Evolutionary conservation across 2,113 vertebrate species (phyloP), one percentile per base, ranked within the genome.

Genomic region (Chionis minor): DNA sequence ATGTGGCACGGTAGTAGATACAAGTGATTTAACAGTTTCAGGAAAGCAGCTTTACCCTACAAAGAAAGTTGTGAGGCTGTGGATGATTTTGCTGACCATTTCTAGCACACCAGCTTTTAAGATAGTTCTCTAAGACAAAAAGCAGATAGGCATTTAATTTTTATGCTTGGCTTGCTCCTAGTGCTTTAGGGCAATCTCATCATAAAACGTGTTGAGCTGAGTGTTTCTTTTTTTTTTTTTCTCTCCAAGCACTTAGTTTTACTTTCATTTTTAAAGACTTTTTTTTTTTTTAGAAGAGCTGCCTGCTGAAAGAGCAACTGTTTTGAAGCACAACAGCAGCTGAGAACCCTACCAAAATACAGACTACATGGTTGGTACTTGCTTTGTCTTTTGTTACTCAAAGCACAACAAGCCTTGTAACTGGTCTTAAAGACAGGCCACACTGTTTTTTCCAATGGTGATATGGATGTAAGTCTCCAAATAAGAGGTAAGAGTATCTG

Each of bases 401-500:
- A 52, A 66, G 24, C 12, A 17, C 16, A 86, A 70, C 2, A 28
- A 87, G 23, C 4, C 26, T n/a, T 52, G 21, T 8, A 65, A 58
- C 10, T 42, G 4, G 22, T 72, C 38, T 15, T 44, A 21, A 44
- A 61, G 33, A 20, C 49, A 73, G 17, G 22, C 8, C 38, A 74
- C 0, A 32, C 14, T 6, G 6, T 10, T 84, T 45, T 38, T 71
- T 71, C 40, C 49, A 81, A 4, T 6, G 4, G 17, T 4, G 4
- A 15, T 9, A 59, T 0, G 7, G 51, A 47, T 3, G 4, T 15
- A 61, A 10, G 5, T 51, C 17, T 66, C 45, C 62, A 32, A 69
- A 10, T 33, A 71, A n/a, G 4, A 79, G 8, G 26, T 9, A 21
- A 8, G 1, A 66, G 1, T 20, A 5, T 16, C 40, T 21, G 0